These are phyloP conservation scores for Terebella lapidaria DNA, from an alignment of 2,888 invertebrate genomes.

Conservation along the genomic window DNA sequence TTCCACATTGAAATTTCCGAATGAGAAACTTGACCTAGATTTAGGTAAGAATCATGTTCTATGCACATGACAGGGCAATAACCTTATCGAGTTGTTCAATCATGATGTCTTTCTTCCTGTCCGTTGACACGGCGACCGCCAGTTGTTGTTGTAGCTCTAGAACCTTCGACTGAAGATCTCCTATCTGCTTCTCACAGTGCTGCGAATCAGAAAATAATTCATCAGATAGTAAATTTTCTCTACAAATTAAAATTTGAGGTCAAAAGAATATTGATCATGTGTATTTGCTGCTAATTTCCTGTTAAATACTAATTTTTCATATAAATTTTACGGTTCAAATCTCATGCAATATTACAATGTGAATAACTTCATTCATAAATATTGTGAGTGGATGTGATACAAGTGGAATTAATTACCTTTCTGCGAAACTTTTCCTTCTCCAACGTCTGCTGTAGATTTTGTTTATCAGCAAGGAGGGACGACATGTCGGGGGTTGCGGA, in stretches of 20 bases:
- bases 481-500: neutral
- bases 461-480: neutral
- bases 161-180: slow-evolving; percentile 43
- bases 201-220: too few relatives aligned
- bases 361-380: too few relatives aligned
- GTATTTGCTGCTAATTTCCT: too few relatives aligned
- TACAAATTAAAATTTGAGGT: too few relatives aligned
- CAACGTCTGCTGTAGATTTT: neutral
- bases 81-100: slow-evolving; percentile 51
- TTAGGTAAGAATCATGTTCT: neutral
- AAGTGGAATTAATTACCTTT: too few relatives aligned
- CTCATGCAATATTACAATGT: too few relatives aligned
- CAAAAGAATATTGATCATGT: neutral
- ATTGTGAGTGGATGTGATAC: too few relatives aligned
- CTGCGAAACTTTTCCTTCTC: neutral
- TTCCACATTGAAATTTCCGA: too few relatives aligned
- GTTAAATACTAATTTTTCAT: too few relatives aligned
- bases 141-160: slow-evolving; percentile 47
- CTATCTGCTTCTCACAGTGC: slow-evolving; percentile 48
- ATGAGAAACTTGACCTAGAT: too few relatives aligned
- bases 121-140: slow-evolving; percentile 46
- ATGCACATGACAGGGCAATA: neutral
- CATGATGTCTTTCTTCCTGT: slow-evolving; percentile 48
- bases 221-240: too few relatives aligned
- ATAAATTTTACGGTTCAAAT: too few relatives aligned